These are phyloP conservation scores for Agraylea sexmaculata DNA, from an alignment of 1,140 invertebrate genomes.

Conservation along the genomic window DNA sequence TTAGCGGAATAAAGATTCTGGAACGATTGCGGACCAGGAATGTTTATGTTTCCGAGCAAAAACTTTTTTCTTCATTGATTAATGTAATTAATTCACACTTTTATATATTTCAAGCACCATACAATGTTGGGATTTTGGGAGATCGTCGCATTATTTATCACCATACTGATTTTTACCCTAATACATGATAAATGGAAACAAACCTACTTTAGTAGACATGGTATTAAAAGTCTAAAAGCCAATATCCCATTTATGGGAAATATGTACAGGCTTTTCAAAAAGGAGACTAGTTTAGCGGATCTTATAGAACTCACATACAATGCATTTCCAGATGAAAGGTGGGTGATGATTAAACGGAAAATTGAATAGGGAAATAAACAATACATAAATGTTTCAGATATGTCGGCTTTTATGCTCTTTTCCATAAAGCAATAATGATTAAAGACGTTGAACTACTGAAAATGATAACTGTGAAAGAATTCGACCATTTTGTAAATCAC, in stretches of 20 bases:
- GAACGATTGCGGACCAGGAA: too few relatives aligned
- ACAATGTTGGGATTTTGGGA: too few relatives aligned
- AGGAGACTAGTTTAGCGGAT: background rate
- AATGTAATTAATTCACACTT: too few relatives aligned
- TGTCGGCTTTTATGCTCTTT: conserved; percentile 12
- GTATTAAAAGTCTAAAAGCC: too few relatives aligned
- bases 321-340: conserved; percentile 14
- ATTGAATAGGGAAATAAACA: background rate
- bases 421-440: conserved; percentile 16
- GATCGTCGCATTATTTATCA: too few relatives aligned
- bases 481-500: conserved; percentile 26
- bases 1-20: too few relatives aligned
- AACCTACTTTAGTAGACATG: too few relatives aligned
- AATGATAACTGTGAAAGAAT: conserved; percentile 25
- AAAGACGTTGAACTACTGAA: conserved; percentile 27
- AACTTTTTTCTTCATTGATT: too few relatives aligned
- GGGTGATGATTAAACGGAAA: conserved; percentile 1
- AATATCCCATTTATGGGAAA: background rate
- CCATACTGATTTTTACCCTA: too few relatives aligned
- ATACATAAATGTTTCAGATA: conserved; percentile 9
- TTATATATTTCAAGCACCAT: too few relatives aligned
- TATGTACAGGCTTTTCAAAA: background rate
- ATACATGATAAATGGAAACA: too few relatives aligned
- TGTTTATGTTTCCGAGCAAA: too few relatives aligned
- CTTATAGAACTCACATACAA: conserved; percentile 9